Evolutionary conservation across 2,888 invertebrate genomes (phyloP).

Genomic region (Anthophora plumipes): DNA sequence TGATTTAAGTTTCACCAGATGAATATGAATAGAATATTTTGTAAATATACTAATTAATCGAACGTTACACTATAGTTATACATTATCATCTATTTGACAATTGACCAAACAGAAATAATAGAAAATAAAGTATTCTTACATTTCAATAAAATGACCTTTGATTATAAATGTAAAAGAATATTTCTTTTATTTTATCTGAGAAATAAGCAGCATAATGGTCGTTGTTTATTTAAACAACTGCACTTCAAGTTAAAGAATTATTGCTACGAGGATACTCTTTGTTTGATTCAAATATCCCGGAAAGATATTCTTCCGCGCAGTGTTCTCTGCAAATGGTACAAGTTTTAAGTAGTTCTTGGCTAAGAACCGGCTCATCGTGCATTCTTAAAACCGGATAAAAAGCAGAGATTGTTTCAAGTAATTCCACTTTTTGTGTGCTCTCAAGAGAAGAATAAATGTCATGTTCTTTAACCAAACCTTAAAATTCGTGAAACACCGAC

Average conservation of each 20-base stretch:
- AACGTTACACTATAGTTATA: no score
- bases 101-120: no score
- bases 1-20: not conserved
- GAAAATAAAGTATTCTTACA: not conserved
- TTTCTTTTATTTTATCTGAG: not conserved
- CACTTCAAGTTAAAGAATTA: not conserved
- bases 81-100: no score
- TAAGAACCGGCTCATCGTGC: constrained; percentile 21
- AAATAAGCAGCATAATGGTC: not conserved
- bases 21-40: not conserved
- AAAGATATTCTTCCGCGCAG: constrained; percentile 1
- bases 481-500: not conserved
- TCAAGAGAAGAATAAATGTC: not conserved
- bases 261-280: not conserved
- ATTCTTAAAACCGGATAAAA: constrained; percentile 21
- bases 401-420: constrained; percentile 18
- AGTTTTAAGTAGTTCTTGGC: constrained; percentile 43
- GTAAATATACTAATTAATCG: not conserved
- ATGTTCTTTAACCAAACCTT: not conserved
- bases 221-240: not conserved
- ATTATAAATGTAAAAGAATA: not conserved
- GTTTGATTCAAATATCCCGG: not conserved
- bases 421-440: constrained; percentile 11
- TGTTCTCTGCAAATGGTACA: constrained; percentile 11
- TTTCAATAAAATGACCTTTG: not conserved